Evolutionary conservation across 2,888 invertebrate species (phyloP), one percentile per base, ranked within the genome.

Genomic region (Tipula unca): DNA sequence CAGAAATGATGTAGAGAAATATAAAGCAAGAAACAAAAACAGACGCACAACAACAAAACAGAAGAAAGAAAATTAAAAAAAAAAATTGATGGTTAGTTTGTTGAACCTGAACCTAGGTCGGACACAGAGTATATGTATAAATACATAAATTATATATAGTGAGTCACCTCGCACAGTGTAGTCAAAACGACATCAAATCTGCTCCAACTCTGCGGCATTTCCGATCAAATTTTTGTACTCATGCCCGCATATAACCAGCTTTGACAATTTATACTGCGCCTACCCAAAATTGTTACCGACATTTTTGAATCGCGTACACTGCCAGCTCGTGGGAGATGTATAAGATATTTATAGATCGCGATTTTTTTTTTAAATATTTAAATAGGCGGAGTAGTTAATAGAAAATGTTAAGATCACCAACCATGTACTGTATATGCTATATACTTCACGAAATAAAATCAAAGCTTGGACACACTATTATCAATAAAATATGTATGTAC

Each of bases 81-180:
- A 32, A 32, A n/a, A n/a, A n/a, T n/a, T n/a, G n/a, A 54, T 69
- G 69, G 69, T 69, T 69, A 69, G 69, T 69, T 69, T 69, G 25
- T 69, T 69, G 69, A 69, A 69, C 69, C 25, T 69, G 69, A 69
- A 69, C 69, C 69, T 69, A 69, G 69, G 69, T 69, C 69, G 69
- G 25, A 10, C 10, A 69, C 25, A 69, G 25, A 69, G 69, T 32
- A 32, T 32, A 32, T 32, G 1, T 32, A 32, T 32, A 32, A 6
- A 6, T 25, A 69, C 10, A 10, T 39, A 39, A 10, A 39, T 39
- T 1, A n/a, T n/a, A 42, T 42, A n/a, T 42, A 39, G 39, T 48
- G n/a, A n/a, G n/a, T 42, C n/a, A 42, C 6, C 36, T n/a, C n/a
- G n/a, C n/a, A n/a, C 1, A n/a, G 10, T 36, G 10, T 39, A n/a